Conservation (phyloP, 2,888 invertebrate species). For the Limnephilus marmoratus region DNA sequence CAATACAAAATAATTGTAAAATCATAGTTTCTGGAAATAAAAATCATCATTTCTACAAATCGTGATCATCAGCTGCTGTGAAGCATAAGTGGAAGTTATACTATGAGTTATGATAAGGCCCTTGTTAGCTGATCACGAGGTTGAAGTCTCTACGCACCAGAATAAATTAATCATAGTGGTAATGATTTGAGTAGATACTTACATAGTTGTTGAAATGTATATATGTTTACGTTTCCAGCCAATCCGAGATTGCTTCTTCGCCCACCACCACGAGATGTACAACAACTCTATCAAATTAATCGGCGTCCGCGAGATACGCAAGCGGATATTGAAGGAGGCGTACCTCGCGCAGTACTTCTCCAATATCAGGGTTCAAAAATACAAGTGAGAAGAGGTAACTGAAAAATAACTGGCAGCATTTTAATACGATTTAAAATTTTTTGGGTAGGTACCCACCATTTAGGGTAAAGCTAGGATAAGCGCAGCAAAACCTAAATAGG, state of each 20-base stretch:
- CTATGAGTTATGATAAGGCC: too few species aligned
- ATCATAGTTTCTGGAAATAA: too few species aligned
- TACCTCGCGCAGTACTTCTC: conserved; percentile 75
- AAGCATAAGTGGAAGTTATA: too few species aligned
- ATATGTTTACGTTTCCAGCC: conserved; percentile 69
- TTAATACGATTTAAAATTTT: not conserved
- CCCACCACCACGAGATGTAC: conserved; percentile 76
- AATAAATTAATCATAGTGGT: not conserved
- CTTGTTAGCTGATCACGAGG: not conserved
- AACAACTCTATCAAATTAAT: conserved; percentile 76
- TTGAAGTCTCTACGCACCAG: not conserved
- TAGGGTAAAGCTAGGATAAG: too few species aligned
- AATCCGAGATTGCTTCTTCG: conserved; percentile 76
- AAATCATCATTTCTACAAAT: too few species aligned
- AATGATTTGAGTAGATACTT: too few species aligned
- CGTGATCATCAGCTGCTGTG: too few species aligned
- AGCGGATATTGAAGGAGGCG: conserved; percentile 75
- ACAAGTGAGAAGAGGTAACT: not conserved
- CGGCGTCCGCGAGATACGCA: conserved; percentile 74
- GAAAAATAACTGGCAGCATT: conserved; percentile 52
- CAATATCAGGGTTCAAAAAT: conserved; percentile 67
- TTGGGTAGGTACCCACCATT: too few species aligned
- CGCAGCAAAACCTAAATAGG: too few species aligned
- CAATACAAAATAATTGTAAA: too few species aligned
- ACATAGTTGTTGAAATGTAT: not conserved